A percentile compares a stretch with the other conserved stretches of the same genome.
These are phyloP conservation scores for Pollimyrus isidori DNA, from an alignment of 2,113 vertebrate species.

Conservation along the genomic window DNA sequence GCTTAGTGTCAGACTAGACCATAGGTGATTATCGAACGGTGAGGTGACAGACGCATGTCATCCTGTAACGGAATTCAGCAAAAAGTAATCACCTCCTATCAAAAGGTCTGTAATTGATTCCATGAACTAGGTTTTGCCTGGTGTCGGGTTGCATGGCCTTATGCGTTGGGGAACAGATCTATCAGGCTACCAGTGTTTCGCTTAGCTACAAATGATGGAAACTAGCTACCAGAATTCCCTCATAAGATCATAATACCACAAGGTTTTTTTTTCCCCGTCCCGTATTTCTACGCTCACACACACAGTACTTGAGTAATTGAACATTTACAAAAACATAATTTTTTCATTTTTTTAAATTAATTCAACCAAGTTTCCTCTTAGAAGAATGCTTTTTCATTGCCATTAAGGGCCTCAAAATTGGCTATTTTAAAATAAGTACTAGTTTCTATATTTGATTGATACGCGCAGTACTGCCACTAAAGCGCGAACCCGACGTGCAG, in stretches of 20 bases:
- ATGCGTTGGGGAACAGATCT: constrained; percentile 38
- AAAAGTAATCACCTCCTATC: constrained; percentile 15
- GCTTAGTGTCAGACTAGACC: not conserved
- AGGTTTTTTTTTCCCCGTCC: not conserved
- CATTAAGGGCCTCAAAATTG: not conserved
- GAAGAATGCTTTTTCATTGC: not conserved
- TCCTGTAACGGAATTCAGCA: constrained; percentile 19
- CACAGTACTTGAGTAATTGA: not conserved
- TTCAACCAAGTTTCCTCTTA: not conserved
- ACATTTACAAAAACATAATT: not conserved
- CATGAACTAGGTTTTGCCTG: not conserved
- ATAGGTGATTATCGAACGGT: not conserved
- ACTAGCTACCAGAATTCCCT: not conserved
- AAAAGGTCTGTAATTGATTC: constrained; percentile 14
- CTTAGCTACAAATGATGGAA: constrained; percentile 9
- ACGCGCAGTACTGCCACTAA: constrained; percentile 8
- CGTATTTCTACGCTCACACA: not conserved
- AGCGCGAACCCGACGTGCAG: not conserved
- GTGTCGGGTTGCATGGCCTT: not conserved
- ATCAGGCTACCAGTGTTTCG: constrained; percentile 21
- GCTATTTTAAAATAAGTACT: not conserved
- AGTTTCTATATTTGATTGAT: not conserved
- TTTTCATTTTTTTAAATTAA: not conserved
- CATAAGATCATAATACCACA: not conserved
- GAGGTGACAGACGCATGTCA: constrained; percentile 19